Conservation (phyloP, 1,140 invertebrate genomes). For the Neuroterus valhalla region DNA sequence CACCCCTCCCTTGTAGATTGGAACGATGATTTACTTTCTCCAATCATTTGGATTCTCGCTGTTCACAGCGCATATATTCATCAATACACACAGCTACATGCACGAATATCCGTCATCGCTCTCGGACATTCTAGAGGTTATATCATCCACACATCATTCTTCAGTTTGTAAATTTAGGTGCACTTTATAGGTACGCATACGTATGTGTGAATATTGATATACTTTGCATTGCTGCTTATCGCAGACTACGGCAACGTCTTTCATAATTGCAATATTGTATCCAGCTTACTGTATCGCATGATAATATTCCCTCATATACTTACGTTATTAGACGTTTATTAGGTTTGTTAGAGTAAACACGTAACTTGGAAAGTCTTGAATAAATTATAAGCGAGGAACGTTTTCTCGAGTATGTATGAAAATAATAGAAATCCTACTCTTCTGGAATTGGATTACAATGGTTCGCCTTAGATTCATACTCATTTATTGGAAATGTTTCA, state of each 20-base stretch:
- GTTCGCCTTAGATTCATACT: too few species aligned
- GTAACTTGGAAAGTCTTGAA: neutral
- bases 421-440: neutral
- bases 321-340: neutral
- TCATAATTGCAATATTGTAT: slow-evolving; percentile 1
- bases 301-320: neutral
- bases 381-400: neutral
- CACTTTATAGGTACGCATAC: neutral
- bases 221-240: neutral
- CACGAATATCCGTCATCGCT: too few species aligned
- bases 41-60: too few species aligned
- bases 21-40: too few species aligned
- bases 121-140: too few species aligned
- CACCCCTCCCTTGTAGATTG: too few species aligned
- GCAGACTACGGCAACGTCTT: neutral
- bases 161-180: too few species aligned
- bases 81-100: too few species aligned
- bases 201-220: neutral
- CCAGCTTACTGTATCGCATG: neutral
- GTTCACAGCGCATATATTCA: too few species aligned
- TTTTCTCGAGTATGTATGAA: neutral
- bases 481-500: too few species aligned
- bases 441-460: too few species aligned
- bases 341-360: neutral
- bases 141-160: too few species aligned